Base-by-base conservation (phyloP, 2,888 invertebrate genomes). In the Polia nebulosa region DNA sequence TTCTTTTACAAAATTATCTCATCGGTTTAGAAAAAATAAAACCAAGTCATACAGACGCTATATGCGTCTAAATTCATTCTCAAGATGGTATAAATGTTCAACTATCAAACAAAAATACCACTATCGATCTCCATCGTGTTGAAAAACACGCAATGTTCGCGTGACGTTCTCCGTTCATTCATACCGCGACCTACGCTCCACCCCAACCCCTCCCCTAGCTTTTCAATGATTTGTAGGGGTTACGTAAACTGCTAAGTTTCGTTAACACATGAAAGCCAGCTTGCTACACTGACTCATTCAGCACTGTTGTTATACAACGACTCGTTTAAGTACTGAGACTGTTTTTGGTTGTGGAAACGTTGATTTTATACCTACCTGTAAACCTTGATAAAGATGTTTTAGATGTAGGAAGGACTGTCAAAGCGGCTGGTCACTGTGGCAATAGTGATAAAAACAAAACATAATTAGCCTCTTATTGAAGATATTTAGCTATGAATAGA, bases 111-210 rank as follows among this genome's bases (percentile, higher is more conserved):
- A n/a, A 60, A 58, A 81, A 69, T 73, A 45, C 49, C 49, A 41
- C 45, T 67, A 83, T 83, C 62, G 81, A 85, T 83, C 53, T 41
- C 56, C 17, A 44, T 66, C 69, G 63, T 72, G 69, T 67, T 67
- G 68, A 64, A 76, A 59, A 76, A 73, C 67, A 85, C 67, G 81
- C 61, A 63, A 58, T 45, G 72, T 62, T 62, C 53, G 61, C 63
- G 78, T 83, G 86, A 86, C 84, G 83, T 58, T 75, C 79, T 74
- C 69, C 45, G 83, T 89, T 89, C 93, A 91, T 92, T 92, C 90
- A 91, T 88, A 76, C 79, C 51, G 71, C 71, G 45, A 63, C 85
- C 81, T 74, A 80, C 85, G 71, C 78, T 59, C 57, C 77, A 72
- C 62, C 70, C 80, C 72, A 69, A 66, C 80, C 79, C 78, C 73